Evolutionary conservation across 2,797 vertebrate genomes (phyloP), one percentile per base, ranked within the genome.

Genomic region (Atherinosoma microstoma): DNA sequence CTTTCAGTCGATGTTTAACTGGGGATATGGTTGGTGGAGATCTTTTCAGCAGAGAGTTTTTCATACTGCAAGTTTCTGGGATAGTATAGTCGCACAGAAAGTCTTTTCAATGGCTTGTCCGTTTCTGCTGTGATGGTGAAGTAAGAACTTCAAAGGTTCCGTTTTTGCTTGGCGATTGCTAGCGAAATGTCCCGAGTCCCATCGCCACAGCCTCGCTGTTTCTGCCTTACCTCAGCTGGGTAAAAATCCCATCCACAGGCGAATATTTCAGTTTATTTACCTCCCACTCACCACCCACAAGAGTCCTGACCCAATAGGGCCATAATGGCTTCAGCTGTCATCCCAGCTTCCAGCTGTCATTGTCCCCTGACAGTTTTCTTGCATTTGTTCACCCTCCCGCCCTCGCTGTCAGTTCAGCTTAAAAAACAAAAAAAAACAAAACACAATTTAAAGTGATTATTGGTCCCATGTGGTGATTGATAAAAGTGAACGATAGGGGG

Each of bases 381-480:
- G 62, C 59, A 80, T 42, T 70, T 24, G 29, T 27, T 47, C 57
- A 42, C 32, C 53, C 51, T 49, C 58, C 34, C 29, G 51, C 65
- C 42, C 51, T 57, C 22, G 27, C 11, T 56, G 71, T 72, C 65
- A 36, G 58, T 29, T 74, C 63, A 10, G 75, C 36, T 69, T 84
- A 59, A 47, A 35, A 49, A 68, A 74, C 22, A 45, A 58, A 82
- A 35, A 49, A 68, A 74, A 22, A 45, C 56, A 82, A 84, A 79
- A 60, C 51, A 54, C 64, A 75, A 71, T 71, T 71, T 65, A 73
- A 63, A 75, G 67, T 64, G 61, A 82, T 35, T 73, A 72, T 83
- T 92, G 90, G 88, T 93, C 89, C 86, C 78, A 58, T 16, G 47
- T 70, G 58, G 58, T 60, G 64, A 61, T 71, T 79, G 64, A 70